Evolutionary conservation across 2,797 vertebrate species (phyloP), one percentile per base, ranked within the genome.

Genomic region (Scarus forsteni): DNA sequence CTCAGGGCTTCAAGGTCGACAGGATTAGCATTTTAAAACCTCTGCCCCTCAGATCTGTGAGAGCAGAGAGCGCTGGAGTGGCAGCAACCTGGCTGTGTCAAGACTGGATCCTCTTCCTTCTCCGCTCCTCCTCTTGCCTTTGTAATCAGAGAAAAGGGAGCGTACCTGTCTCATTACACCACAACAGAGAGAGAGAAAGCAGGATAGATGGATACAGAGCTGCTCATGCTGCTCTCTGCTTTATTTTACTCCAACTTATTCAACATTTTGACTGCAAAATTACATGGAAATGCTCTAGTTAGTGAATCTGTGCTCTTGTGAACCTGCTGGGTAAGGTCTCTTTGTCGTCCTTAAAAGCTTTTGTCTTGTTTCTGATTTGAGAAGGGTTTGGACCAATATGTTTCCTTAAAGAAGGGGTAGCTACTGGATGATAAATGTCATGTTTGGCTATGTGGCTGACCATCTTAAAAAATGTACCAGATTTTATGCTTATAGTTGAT

Each of bases 1-100:
- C 85, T 79, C 75, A 51, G 79, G 85, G 79, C 81, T 81, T 85
- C 82, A 80, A 89, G 89, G 89, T 86, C 71, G 79, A 87, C 60
- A 34, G 81, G 75, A 86, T 87, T 81, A 85, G 72, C 79, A 85
- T 87, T 85, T 85, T 72, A 76, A 88, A 75, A 73, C 10, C 74
- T 66, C n/a, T 43, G 61, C 74, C 68, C 46, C 73, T 81, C 65
- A 81, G 73, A 86, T 85, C 58, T 62, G 48, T 14, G 44, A 19
- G 49, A 43, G 61, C 34, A 77, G 70, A 36, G 78, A 70, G 64
- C 45, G 36, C 16, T 7, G 59, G 51, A 70, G 74, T 18, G 50
- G 68, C 61, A 70, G 57, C 54, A 74, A 72, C 58, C 60, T 61
- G 79, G 59, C 62, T 57, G 60, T 55, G 61, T 72, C 58, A 71